phyloP scores from a whole-genome alignment of 1,140 invertebrate species.

The Zaprionus capensis region DNA sequence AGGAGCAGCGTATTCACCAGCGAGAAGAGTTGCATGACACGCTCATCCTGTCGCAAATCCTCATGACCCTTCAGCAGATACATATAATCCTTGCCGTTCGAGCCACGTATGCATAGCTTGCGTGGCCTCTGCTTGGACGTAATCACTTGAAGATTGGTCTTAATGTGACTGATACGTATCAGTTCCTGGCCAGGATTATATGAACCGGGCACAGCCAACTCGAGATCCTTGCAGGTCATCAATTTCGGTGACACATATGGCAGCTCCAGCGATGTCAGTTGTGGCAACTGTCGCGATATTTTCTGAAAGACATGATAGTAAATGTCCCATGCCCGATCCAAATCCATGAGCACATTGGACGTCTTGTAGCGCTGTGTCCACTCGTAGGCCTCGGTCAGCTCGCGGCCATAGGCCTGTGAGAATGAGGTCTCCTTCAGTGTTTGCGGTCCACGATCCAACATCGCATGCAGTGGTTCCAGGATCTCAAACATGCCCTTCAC shows the following conservation, averaged over 20 bases:
- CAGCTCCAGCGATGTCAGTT: conserved; percentile 94
- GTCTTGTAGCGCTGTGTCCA: conserved; percentile 96
- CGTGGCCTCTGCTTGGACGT: conserved; percentile 98
- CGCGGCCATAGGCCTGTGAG: conserved; percentile 96
- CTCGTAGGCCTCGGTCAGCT: conserved; percentile 96
- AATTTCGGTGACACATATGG: conserved; percentile 96
- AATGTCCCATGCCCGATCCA: conserved; percentile 99
- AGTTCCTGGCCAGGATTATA: conserved; percentile 92
- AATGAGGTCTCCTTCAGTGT: conserved; percentile 99
- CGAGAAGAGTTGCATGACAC: conserved; percentile 99
- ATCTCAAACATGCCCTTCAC: conserved; percentile 98
- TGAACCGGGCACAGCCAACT: conserved; percentile 97
- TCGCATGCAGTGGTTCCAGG: conserved; percentile 96
- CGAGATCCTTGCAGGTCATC: conserved; percentile 94
- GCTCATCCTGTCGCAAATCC: conserved; percentile 98
- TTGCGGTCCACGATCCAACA: conserved; percentile 96
- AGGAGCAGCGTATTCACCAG: conserved; percentile 98
- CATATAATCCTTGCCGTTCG: conserved; percentile 99
- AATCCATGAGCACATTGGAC: conserved; percentile 93
- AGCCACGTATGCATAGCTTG: conserved; percentile 96
- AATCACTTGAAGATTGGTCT: conserved; percentile 93
- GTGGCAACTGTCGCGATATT: conserved; percentile 97
- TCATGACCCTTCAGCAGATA: conserved; percentile 99
- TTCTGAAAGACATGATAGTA: conserved; percentile 99
- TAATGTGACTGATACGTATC: conserved; percentile 94